phyloP scores from a whole-genome alignment of 2,797 vertebrate genomes.

The Danio aesculapii region DNA sequence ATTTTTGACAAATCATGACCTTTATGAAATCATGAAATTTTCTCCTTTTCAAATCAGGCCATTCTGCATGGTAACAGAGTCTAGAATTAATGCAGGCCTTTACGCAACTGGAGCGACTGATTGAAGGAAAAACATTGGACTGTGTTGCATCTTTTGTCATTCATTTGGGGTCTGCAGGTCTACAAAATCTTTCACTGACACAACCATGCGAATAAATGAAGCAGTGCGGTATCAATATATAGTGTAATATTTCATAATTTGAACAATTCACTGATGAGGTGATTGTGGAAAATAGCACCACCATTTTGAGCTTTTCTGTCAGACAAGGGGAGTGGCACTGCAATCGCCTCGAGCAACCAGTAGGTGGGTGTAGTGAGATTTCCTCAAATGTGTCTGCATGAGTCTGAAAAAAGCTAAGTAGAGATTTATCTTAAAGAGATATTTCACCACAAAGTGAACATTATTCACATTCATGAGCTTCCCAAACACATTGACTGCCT shows the following conservation, averaged over 20 bases:
- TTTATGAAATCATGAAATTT: too few relatives aligned
- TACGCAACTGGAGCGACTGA: not conserved
- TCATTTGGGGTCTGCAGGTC: not conserved
- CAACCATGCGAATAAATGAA: not conserved
- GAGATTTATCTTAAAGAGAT: not conserved
- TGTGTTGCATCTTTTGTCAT: not conserved
- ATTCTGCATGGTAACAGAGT: not conserved
- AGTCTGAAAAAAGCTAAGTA: not conserved
- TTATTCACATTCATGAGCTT: not conserved
- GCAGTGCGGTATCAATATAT: not conserved
- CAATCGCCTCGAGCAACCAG: not conserved
- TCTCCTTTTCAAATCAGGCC: too few relatives aligned
- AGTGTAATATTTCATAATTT: not conserved
- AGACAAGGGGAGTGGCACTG: not conserved
- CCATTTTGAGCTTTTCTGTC: slow-evolving; percentile 48
- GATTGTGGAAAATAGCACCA: slow-evolving; percentile 3
- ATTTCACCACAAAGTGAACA: not conserved
- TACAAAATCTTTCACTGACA: too few relatives aligned
- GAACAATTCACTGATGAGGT: not conserved
- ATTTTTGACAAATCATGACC: not conserved
- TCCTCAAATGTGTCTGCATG: not conserved
- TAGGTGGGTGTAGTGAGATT: slow-evolving; percentile 34
- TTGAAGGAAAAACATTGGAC: not conserved
- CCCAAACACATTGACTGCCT: not conserved
- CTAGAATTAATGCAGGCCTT: not conserved